Percentiles rank a stretch among this genome's conserved stretches.
Conservation (phyloP, 2,888 invertebrate species). For the Tenthredo notha region DNA sequence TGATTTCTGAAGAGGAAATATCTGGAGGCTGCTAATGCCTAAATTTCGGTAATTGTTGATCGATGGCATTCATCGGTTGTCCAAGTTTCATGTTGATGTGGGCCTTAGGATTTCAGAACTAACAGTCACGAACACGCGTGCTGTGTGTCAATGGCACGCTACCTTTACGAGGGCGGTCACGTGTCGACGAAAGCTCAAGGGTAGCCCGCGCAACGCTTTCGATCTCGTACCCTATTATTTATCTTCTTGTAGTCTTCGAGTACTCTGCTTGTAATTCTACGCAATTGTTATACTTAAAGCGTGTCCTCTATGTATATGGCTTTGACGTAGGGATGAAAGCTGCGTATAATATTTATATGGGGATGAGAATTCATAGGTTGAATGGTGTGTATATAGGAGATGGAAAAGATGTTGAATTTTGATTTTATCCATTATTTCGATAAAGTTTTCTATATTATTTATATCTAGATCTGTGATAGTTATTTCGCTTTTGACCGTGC, state of each 20-base stretch:
- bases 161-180: constrained; percentile 65
- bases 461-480: not conserved
- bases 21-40: not conserved
- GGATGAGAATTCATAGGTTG: not conserved
- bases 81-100: not conserved
- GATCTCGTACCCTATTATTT: constrained; percentile 46
- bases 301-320: not conserved
- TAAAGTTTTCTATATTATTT: not conserved
- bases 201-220: constrained; percentile 44
- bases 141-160: constrained; percentile 75
- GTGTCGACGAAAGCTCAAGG: constrained; percentile 64
- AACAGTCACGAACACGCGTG: constrained; percentile 77
- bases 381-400: too few relatives aligned
- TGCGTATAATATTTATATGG: not conserved
- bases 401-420: not conserved
- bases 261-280: constrained; percentile 49
- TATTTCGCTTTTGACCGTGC: not conserved
- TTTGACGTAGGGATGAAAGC: not conserved
- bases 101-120: constrained; percentile 29
- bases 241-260: constrained; percentile 49
- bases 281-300: constrained; percentile 25
- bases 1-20: not conserved
- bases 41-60: constrained; percentile 6
- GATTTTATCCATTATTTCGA: not conserved
- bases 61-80: constrained; percentile 1